Evolutionary conservation across 2,888 invertebrate genomes (phyloP).

Genomic region (Tricholauxania praeusta): DNA sequence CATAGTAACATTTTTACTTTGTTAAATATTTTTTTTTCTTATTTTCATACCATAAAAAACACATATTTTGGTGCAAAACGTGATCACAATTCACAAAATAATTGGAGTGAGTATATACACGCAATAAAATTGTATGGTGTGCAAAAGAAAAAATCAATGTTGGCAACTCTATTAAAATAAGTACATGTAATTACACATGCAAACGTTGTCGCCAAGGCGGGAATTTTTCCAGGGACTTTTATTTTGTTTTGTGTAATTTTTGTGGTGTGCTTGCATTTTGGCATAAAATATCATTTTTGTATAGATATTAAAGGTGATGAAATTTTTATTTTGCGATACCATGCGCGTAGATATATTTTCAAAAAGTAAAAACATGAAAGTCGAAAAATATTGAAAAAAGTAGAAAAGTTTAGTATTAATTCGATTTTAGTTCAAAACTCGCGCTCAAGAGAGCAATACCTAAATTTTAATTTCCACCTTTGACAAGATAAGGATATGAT

Average conservation of each 20-base stretch:
- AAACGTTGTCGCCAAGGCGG: conserved; percentile 20
- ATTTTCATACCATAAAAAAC: too few relatives aligned
- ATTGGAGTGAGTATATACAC: neutral
- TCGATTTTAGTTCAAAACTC: too few relatives aligned
- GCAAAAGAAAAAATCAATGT: neutral
- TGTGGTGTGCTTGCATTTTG: neutral
- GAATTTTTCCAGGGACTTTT: neutral
- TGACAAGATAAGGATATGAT: neutral
- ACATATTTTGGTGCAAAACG: neutral
- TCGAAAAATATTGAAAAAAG: too few relatives aligned
- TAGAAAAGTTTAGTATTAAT: too few relatives aligned
- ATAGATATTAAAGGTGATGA: neutral
- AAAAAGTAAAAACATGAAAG: too few relatives aligned
- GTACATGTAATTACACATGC: conserved; percentile 33
- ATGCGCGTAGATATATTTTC: too few relatives aligned
- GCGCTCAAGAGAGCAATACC: too few relatives aligned
- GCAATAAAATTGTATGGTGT: neutral
- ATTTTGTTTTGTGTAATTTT: neutral
- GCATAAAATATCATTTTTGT: neutral
- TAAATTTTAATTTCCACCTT: neutral
- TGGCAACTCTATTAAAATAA: conserved; percentile 21
- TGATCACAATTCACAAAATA: conserved; percentile 18
- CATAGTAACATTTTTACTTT: neutral
- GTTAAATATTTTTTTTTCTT: too few relatives aligned
- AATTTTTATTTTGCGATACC: neutral